Evolutionary conservation across 1,140 invertebrate genomes (phyloP), one percentile per base, ranked within the genome.

Genomic region (Diabrotica undecimpunctata): DNA sequence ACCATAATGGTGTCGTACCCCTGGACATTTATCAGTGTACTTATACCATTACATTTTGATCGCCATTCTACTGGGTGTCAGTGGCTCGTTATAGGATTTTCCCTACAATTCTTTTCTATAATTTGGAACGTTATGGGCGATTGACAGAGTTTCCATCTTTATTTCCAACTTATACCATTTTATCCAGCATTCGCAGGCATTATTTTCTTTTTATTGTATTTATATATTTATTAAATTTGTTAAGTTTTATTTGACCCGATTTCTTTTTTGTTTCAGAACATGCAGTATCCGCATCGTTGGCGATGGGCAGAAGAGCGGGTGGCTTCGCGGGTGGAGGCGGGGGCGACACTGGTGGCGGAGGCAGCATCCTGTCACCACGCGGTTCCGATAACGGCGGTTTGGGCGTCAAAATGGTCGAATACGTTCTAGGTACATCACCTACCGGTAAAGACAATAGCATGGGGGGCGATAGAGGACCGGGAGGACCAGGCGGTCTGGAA

Each of bases 401-500:
- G 60, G 94, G 94, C 61, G 92, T 97, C 60, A 97, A 98, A 83
- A 97, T 98, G 94, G 95, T 97, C n/a, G 95, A 98, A 81, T 97
- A 97, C 78, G 94, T 98, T 53, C 84, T 98, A 66, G 90, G 92
- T 62, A 92, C 91, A 62, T 96, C 95, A 56, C 95, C 95, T 8
- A 95, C 93, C 50, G 85, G 86, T 65, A 90, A 90, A 76, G 87
- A 89, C 65, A 46, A 46, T 46, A 46, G 8, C 8, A 87, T 84
- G 62, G 83, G 86, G n/a, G 82, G 70, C 77, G 54, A 59, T 41
- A 56, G 79, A n/a, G 77, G 76, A 13, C 41, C 41, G 8, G 51
- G 62, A 38, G 54, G 52, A 2, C 65, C 55, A 5, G 50, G 36
- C 50, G 66, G 66, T 37, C 69, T 84, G 52, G 91, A 93, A 74